phyloP scores from a whole-genome alignment of 2,888 invertebrate genomes.

The Melikaiella ostensackeni region DNA sequence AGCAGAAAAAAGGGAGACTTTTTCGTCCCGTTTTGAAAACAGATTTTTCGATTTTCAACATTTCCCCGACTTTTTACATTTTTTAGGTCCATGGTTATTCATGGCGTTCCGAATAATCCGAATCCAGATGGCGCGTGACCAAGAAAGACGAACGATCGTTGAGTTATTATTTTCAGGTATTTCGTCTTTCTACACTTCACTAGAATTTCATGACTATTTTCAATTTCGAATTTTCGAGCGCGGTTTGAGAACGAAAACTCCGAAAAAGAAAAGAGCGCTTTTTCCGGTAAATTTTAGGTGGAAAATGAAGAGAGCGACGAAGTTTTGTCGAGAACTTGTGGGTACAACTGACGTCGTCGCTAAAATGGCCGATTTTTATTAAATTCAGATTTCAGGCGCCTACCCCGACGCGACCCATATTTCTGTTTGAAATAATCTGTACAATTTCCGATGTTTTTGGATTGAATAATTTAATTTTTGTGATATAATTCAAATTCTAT shows the following conservation, averaged over 20 bases:
- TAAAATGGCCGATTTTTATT: neutral
- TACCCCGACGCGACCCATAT: neutral
- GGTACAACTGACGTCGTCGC: neutral
- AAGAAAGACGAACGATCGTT: conserved; percentile 22
- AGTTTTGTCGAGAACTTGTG: neutral
- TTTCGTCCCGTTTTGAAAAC: neutral
- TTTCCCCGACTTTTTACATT: neutral
- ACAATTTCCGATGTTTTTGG: neutral
- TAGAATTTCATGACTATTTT: conserved; percentile 35
- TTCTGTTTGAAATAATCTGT: neutral
- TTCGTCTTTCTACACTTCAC: conserved; percentile 36
- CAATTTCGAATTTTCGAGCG: neutral
- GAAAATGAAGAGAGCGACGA: neutral
- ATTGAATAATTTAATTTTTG: neutral
- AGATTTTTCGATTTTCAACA: conserved; percentile 5
- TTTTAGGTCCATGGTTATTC: conserved; percentile 23
- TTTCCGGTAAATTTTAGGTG: neutral
- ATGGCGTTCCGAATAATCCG: neutral
- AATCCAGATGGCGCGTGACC: conserved; percentile 39
- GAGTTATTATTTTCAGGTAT: conserved; percentile 29
- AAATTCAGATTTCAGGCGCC: neutral
- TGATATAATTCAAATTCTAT: neutral
- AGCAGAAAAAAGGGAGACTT: neutral
- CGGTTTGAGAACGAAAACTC: neutral
- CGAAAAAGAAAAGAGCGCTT: neutral